A percentile compares a stretch with the other conserved stretches of the same genome.
These are phyloP conservation scores for Podargus strigoides DNA, from an alignment of 2,797 vertebrate species.

Conservation along the genomic window DNA sequence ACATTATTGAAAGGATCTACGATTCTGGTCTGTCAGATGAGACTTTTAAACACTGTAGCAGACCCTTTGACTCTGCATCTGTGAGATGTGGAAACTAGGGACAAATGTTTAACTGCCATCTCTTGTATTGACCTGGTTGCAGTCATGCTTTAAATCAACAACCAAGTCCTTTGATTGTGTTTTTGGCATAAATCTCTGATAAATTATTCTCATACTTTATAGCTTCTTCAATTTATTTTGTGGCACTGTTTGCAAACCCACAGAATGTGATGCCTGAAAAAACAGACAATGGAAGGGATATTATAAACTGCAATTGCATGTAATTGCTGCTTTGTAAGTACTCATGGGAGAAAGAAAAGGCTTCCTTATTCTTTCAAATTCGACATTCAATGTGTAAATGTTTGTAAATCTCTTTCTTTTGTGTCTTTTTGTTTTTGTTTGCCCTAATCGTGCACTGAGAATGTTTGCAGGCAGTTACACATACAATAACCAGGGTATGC, in stretches of 20 bases:
- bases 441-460: not conserved
- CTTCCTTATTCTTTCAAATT: not conserved
- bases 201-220: not conserved
- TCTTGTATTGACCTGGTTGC: not conserved
- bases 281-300: not conserved
- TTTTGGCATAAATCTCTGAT: not conserved
- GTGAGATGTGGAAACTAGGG: not conserved
- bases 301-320: not conserved
- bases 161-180: not conserved
- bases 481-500: not conserved
- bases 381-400: not conserved
- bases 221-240: not conserved
- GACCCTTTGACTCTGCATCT: not conserved
- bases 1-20: fast-evolving
- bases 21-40: not conserved
- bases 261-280: not conserved
- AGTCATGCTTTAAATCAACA: not conserved
- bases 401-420: not conserved
- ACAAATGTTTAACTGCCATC: not conserved
- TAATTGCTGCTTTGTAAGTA: conserved; percentile 16
- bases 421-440: not conserved
- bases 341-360: not conserved
- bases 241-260: not conserved
- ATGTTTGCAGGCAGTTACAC: not conserved
- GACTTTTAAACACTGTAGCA: not conserved